Evolutionary conservation across 2,888 invertebrate genomes (phyloP), one percentile per base, ranked within the genome.

Genomic region (Aporophyla lueneburgensis): DNA sequence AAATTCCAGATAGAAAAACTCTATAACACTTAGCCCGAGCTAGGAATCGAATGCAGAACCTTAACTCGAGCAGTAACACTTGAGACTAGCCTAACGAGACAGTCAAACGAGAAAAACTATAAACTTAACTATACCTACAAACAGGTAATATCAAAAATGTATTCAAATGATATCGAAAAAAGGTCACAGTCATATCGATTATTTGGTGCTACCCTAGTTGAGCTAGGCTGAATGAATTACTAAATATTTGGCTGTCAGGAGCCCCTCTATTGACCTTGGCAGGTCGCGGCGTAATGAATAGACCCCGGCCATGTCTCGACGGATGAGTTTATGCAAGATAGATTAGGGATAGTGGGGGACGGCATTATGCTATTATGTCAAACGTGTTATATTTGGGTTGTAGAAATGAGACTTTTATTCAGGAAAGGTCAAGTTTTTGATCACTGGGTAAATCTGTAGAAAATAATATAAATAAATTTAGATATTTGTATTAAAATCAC

Each of bases 251-350:
- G 56, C 59, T 40, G 46, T 71, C 56, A 79, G 80, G 69, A 81
- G 74, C 49, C 61, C 19, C 54, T 68, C 54, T n/a, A 46, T 78
- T 63, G 80, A 82, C 82, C 82, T 82, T 82, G 84, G 16, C 14
- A 56, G 53, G 78, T 62, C 61, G 59, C 51, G 51, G 46, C 59
- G 62, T 80, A 71, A 82, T 80, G 80, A 81, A 79, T 74, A 71
- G 80, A 69, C 14, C 24, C 74, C 73, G 43, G 43, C 53, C 53
- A 33, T 59, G 80, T 83, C 80, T 84, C 70, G 73, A 46, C 69
- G 80, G 71, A 80, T 49, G 51, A 58, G 63, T 49, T 84, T 78
- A 81, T 81, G 80, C 74, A 74, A 84, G 74, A 79, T 84, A 59
- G 33, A 84, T 79, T 54, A 59, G 21, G 33, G 27, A 69, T 59